Evolutionary conservation across 2,888 invertebrate genomes (phyloP), one percentile per base, ranked within the genome.

Genomic region (Hemistola chrysoprasaria): DNA sequence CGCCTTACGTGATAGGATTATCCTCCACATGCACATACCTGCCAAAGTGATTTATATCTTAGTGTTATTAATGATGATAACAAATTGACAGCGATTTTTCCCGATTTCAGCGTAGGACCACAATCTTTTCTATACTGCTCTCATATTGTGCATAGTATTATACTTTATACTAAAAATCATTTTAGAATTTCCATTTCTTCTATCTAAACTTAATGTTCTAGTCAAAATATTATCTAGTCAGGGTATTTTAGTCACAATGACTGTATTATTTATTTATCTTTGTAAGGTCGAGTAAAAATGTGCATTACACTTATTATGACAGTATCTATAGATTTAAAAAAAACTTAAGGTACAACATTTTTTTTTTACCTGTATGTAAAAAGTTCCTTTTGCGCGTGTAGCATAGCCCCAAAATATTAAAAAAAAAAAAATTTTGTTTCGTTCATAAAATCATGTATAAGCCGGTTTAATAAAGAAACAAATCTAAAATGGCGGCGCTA

Each of bases 121-220:
- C 21, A 22, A n/a, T n/a, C 36, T 36, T 23, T 36, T 22, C 16
- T 36, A 27, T 34, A n/a, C n/a, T n/a, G n/a, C n/a, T n/a, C n/a
- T n/a, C n/a, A 25, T 23, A 25, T 11, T 32, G 20, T 33, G 20
- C 25, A 33, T 34, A 26, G 5, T 26, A 22, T 11, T 28, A 11
- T 20, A 20, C 11, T 8, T 21, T 35, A n/a, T n/a, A n/a, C n/a
- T 54, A 24, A 35, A 58, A 59, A 59, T 56, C 54, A 62, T 63
- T 72, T 69, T 64, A 63, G 62, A 65, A 53, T 59, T 62, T 45
- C 55, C 60, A 51, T 49, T 53, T 57, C 31, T 32, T 26, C 20
- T 26, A 29, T 22, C 26, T 6, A 1, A 20, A 21, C 16, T 11
- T 22, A 11, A 47, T 49, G 49, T 51, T 25, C 30, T 39, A 42